Evolutionary conservation across 2,797 vertebrate species (phyloP).

Genomic region (Oreortyx pictus): DNA sequence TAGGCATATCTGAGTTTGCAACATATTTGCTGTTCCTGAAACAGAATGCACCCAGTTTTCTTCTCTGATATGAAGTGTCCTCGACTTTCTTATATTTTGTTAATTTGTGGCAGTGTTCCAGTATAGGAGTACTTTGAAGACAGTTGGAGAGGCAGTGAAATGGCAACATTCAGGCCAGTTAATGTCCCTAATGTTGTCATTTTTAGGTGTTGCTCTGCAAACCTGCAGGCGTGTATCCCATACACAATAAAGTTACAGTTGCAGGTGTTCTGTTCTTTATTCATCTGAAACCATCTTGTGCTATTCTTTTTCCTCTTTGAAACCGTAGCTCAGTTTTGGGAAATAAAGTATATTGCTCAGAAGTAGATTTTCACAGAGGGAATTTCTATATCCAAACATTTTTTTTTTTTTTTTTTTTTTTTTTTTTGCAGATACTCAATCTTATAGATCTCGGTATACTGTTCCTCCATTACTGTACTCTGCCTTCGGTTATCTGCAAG

Average conservation of each 20-base stretch:
- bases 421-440: neutral
- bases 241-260: neutral
- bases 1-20: neutral
- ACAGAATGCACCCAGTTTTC: neutral
- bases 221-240: neutral
- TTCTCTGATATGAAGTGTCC: neutral
- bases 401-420: neutral
- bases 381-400: neutral
- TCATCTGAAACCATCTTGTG: neutral
- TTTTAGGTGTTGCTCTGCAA: neutral
- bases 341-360: neutral
- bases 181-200: fast-evolving
- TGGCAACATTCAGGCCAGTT: neutral
- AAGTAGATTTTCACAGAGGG: neutral
- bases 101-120: neutral
- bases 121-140: neutral
- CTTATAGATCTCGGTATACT: neutral
- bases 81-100: neutral
- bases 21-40: neutral
- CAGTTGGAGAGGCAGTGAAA: neutral
- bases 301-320: neutral
- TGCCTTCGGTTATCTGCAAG: neutral
- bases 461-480: neutral
- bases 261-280: neutral
- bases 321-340: neutral